phyloP scores from a whole-genome alignment of 37 sponge, comb jelly and placozoan species.

The Aphrocallistes beatrix region DNA sequence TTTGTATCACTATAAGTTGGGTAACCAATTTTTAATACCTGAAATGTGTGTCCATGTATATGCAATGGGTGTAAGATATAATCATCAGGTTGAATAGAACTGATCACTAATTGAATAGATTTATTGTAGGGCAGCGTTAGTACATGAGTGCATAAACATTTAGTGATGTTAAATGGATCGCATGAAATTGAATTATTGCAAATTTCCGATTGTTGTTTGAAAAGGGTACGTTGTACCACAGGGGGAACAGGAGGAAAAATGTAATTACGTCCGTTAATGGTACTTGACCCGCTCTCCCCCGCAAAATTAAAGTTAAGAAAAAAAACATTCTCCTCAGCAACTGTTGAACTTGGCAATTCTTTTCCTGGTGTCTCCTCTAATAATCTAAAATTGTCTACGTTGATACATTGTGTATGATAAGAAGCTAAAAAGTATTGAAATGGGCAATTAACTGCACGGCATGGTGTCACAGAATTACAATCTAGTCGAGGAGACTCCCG shows the following conservation, averaged over 20 bases:
- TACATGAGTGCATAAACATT: background rate
- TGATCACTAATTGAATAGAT: background rate
- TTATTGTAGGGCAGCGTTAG: background rate
- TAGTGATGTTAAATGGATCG: background rate
- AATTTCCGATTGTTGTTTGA: background rate
- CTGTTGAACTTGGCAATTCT: constrained; percentile 22
- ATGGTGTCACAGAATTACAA: background rate
- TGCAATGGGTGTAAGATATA: background rate
- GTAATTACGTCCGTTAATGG: constrained; percentile 59
- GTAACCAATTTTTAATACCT: background rate
- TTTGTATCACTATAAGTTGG: background rate
- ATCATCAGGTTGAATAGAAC: background rate
- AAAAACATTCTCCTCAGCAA: background rate
- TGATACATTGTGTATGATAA: constrained; percentile 33
- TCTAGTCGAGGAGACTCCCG: background rate
- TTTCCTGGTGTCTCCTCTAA: background rate
- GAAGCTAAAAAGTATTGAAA: constrained; percentile 24
- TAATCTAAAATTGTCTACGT: constrained; percentile 22
- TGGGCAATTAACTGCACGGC: constrained; percentile 59
- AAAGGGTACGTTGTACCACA: background rate
- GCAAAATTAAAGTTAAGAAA: constrained; percentile 74
- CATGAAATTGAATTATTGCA: background rate
- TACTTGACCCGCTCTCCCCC: constrained; percentile 31
- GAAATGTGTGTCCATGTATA: constrained; percentile 8
- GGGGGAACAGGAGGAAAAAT: constrained; percentile 35